Conservation (phyloP, 2,888 invertebrate genomes). For the Acanthosepion lycidas region DNA sequence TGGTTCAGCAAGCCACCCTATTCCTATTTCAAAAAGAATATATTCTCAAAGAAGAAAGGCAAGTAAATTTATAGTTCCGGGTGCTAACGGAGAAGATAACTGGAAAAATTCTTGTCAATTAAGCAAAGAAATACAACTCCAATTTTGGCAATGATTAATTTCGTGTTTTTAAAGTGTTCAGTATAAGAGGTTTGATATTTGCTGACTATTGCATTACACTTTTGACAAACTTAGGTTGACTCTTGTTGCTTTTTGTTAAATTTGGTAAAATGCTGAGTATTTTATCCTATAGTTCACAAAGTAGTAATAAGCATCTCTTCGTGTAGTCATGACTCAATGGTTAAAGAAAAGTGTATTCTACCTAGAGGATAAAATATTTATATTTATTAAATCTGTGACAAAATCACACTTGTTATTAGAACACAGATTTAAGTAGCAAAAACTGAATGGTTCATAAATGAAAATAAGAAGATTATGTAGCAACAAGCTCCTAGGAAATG, state of each 20-base stretch:
- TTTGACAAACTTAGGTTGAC: not conserved
- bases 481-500: too few relatives aligned
- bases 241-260: not conserved
- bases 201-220: not conserved
- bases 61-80: not conserved
- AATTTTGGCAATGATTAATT: slow-evolving; percentile 9
- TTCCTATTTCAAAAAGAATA: not conserved
- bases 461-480: too few relatives aligned
- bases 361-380: too few relatives aligned
- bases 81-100: not conserved
- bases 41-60: not conserved
- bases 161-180: not conserved
- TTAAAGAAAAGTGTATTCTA: too few relatives aligned
- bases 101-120: not conserved
- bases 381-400: too few relatives aligned
- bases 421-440: too few relatives aligned
- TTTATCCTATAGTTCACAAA: too few relatives aligned
- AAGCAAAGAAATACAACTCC: not conserved
- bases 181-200: not conserved
- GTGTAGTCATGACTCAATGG: too few relatives aligned
- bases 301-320: too few relatives aligned
- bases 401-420: too few relatives aligned
- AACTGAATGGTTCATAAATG: too few relatives aligned
- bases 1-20: not conserved
- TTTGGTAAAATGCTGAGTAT: too few relatives aligned